Percentiles rank a stretch among this genome's conserved stretches.
phyloP scores from a whole-genome alignment of 2,113 vertebrate genomes.

The Pelvicachromis taeniatus region DNA sequence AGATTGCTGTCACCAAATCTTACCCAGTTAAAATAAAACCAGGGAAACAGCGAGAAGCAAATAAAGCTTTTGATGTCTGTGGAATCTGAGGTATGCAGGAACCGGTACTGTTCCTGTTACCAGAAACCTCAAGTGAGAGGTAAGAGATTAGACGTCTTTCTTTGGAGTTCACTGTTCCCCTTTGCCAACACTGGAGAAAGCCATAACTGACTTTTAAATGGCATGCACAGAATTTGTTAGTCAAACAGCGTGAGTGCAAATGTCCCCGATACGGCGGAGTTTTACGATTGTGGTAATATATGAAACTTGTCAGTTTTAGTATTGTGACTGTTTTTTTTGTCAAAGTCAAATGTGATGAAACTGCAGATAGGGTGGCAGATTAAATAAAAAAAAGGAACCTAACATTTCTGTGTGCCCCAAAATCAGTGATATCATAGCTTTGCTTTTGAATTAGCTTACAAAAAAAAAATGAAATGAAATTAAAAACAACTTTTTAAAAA shows the following conservation, averaged over 20 bases:
- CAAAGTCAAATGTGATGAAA: neutral
- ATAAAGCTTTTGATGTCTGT: neutral
- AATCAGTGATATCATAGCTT: neutral
- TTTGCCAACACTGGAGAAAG: neutral
- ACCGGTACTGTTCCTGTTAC: neutral
- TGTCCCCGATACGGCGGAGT: neutral
- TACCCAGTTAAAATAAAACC: conserved; percentile 4
- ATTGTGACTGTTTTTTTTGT: neutral
- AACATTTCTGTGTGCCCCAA: neutral
- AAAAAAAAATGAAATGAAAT: neutral
- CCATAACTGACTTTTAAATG: conserved; percentile 8
- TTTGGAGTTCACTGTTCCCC: neutral
- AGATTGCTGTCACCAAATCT: neutral
- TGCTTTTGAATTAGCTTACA: neutral
- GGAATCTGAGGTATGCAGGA: conserved; percentile 39
- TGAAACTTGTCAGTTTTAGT: neutral
- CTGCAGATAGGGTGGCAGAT: neutral
- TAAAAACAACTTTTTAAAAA: neutral
- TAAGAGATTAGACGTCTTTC: conserved; percentile 35
- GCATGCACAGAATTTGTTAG: neutral
- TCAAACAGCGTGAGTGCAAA: conserved; percentile 4
- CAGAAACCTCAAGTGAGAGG: neutral
- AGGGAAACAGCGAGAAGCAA: neutral
- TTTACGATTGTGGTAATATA: neutral
- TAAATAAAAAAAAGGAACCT: rapidly evolving